Evolutionary conservation across 2,888 invertebrate species (phyloP), one percentile per base, ranked within the genome.

Genomic region (Toxonevra muliebris): DNA sequence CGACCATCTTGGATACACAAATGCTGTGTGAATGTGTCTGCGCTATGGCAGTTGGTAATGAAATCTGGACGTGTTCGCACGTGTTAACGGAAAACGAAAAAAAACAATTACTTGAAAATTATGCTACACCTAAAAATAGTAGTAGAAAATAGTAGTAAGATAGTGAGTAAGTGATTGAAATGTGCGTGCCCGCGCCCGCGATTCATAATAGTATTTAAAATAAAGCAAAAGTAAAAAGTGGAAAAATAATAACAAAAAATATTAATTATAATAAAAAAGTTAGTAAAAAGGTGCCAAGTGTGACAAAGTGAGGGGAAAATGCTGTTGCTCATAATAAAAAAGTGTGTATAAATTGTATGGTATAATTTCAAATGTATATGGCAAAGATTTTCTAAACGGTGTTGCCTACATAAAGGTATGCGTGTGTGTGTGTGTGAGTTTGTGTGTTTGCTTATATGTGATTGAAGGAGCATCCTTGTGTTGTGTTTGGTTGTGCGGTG

Each of bases 41-140:
- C 70, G 70, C 66, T 62, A 69, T 79, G 76, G 77, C 79, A 81
- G 81, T 81, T 77, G 82, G 79, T 82, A 79, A 79, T 78, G 79
- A 82, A 80, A 77, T 81, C 82, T 82, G 74, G 79, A 79, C 77
- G 80, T 77, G 79, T 76, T 79, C 76, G 80, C 79, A 81, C 80
- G 80, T 80, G 81, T 77, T 73, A 69, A 72, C 73, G 74, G 71
- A 65, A 68, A 41, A 42, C n/a, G 19, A 19, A 65, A 30, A n/a
- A 30, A 30, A 30, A 30, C 30, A 30, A 30, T 30, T 30, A 30
- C 30, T 30, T 30, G 30, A 30, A 30, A 30, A 30, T 30, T 30
- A 2, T 4, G 30, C 30, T 30, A 4, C 30, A 30, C 3, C 30
- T 30, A 30, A 30, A 30, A 30, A 30, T 30, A 30, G 30, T 30